Conservation (phyloP, 1,140 invertebrate species). For the Lethrus apterus region DNA sequence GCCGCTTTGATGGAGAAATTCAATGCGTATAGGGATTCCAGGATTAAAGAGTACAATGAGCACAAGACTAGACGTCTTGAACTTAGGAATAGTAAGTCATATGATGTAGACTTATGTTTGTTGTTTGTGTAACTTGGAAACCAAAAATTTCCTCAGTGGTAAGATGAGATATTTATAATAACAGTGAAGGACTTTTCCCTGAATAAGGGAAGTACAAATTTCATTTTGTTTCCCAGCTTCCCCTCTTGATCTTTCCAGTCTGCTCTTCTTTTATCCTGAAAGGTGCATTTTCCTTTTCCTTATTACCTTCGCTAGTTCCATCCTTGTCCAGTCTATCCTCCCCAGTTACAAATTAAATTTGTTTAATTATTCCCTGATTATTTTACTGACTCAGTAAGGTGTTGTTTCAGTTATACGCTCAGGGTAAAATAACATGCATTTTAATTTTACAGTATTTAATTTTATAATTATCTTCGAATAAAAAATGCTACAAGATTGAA, state of each 20-base stretch:
- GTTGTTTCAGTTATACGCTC: conserved; percentile 17
- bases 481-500: neutral
- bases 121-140: neutral
- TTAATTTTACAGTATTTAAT: no score
- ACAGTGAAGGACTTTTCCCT: no score
- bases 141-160: no score
- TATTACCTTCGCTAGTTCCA: no score
- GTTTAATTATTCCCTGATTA: conserved; percentile 8
- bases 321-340: no score
- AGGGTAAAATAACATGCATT: conserved; percentile 17
- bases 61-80: conserved; percentile 73
- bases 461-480: neutral
- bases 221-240: no score
- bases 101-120: neutral
- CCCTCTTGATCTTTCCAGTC: no score
- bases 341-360: no score
- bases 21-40: conserved; percentile 68
- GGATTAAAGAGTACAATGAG: conserved; percentile 64
- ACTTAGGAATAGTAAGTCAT: conserved; percentile 75
- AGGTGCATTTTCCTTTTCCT: no score
- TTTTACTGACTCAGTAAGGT: neutral
- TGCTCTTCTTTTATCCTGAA: no score
- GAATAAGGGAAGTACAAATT: no score
- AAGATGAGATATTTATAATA: no score
- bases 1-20: conserved; percentile 83